Conservation (phyloP, 2,797 vertebrate genomes). For the Hirundo rustica region DNA sequence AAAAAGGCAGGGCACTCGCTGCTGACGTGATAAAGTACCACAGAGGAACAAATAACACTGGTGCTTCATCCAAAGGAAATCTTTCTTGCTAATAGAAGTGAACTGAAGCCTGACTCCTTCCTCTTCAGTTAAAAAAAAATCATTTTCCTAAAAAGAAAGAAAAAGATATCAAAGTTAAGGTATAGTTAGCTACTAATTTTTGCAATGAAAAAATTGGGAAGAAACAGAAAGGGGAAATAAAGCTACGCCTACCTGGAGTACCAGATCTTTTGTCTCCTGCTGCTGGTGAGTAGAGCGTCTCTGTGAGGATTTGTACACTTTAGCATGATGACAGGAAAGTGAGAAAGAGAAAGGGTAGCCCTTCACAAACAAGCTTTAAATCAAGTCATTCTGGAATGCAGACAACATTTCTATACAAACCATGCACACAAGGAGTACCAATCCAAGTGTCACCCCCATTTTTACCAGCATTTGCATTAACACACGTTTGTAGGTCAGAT, state of each 20-base stretch:
- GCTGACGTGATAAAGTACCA: neutral
- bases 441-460: neutral
- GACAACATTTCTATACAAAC: neutral
- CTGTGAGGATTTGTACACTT: conserved; percentile 19
- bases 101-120: neutral
- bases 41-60: neutral
- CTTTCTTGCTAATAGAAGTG: neutral
- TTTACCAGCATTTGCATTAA: conserved; percentile 14
- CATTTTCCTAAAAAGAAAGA: neutral
- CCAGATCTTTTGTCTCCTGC: neutral
- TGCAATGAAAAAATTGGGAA: neutral
- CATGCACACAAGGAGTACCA: neutral
- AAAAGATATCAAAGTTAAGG: neutral
- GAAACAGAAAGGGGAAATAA: neutral
- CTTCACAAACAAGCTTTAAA: conserved; percentile 33
- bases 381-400: conserved; percentile 8
- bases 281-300: neutral
- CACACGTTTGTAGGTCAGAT: neutral
- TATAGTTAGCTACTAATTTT: neutral
- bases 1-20: neutral
- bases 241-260: conserved; percentile 3
- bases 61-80: neutral
- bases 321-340: neutral
- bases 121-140: neutral
- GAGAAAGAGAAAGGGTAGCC: neutral